Percentiles rank a stretch among this genome's conserved stretches.
Evolutionary conservation across 2,797 vertebrate species (phyloP).

Genomic region (Dromococcyx pavoninus): DNA sequence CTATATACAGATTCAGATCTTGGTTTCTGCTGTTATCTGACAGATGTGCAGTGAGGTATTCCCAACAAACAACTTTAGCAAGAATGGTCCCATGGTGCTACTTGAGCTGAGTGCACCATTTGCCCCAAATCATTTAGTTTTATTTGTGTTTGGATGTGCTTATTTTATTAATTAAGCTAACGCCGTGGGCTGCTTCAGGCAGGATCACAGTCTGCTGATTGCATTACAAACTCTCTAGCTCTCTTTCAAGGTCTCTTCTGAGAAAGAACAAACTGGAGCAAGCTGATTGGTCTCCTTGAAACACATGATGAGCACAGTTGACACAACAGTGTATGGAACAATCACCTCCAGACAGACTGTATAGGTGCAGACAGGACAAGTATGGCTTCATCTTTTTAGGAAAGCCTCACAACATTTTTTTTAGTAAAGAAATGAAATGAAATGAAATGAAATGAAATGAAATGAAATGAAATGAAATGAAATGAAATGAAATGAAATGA

Average conservation of each 20-base stretch:
- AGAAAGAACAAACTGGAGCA: background rate
- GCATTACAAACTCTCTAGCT: background rate
- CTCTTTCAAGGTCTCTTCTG: background rate
- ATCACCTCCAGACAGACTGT: background rate
- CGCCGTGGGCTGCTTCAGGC: background rate
- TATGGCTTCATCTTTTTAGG: background rate
- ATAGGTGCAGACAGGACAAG: background rate
- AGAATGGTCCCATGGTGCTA: background rate
- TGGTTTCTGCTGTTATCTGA: background rate
- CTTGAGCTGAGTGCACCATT: background rate
- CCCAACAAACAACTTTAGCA: background rate
- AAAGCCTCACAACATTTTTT: background rate
- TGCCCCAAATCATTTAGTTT: background rate
- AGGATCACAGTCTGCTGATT: background rate
- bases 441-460: no score
- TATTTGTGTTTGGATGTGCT: background rate
- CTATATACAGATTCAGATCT: background rate
- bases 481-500: background rate
- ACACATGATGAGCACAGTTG: background rate
- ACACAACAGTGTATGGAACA: fast-evolving
- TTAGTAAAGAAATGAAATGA: background rate
- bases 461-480: no score
- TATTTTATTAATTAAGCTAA: background rate
- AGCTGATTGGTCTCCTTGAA: background rate
- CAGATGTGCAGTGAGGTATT: background rate